Conservation (phyloP, 2,888 invertebrate genomes). For the Dicycla oo region DNA sequence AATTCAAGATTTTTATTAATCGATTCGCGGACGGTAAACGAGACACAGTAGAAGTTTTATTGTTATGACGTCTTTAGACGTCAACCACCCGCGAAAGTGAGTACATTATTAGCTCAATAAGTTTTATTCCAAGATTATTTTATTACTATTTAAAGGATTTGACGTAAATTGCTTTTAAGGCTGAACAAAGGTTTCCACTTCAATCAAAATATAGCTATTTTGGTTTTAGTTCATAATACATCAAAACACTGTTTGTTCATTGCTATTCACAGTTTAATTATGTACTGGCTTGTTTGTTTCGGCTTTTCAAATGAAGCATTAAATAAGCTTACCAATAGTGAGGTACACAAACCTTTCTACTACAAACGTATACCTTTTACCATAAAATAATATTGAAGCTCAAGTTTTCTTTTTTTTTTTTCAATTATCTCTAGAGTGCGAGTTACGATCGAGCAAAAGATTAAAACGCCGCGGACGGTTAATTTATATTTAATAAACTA, state of each 20-base stretch:
- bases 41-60: too few species aligned
- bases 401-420: conserved; percentile 18
- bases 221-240: not conserved
- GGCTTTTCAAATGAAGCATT: not conserved
- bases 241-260: not conserved
- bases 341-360: not conserved
- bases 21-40: too few species aligned
- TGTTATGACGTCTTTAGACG: too few species aligned
- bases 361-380: not conserved
- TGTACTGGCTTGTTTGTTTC: not conserved
- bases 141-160: not conserved
- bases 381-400: not conserved
- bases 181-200: not conserved
- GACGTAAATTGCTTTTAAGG: not conserved
- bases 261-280: not conserved
- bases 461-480: conserved; percentile 45
- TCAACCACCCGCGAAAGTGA: too few species aligned
- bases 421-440: conserved; percentile 29
- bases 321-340: not conserved
- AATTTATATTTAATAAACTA: conserved; percentile 55
- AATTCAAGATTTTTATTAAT: not conserved
- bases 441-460: conserved; percentile 39
- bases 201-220: not conserved
- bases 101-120: not conserved
- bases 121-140: not conserved